Evolutionary conservation across 2,113 vertebrate species (phyloP).

Genomic region (Corythornis vintsioides): DNA sequence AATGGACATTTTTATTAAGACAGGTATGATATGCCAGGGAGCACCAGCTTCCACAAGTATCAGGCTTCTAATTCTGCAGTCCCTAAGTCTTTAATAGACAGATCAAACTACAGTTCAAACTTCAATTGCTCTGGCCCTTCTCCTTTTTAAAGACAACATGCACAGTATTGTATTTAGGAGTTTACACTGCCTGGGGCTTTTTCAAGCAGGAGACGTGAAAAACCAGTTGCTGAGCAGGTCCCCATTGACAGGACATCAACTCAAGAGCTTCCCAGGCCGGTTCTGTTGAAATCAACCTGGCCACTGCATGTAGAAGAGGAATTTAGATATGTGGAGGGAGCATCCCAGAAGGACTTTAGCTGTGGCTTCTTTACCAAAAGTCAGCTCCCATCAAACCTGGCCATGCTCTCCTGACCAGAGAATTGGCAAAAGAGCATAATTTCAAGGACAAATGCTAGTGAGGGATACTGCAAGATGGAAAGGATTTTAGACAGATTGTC

Average conservation of each 20-base stretch:
- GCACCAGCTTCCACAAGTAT: not conserved
- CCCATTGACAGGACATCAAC: not conserved
- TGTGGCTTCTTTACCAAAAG: not conserved
- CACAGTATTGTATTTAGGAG: not conserved
- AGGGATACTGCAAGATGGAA: not conserved
- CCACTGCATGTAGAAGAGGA: not conserved
- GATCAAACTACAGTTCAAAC: not conserved
- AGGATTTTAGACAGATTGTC: not conserved
- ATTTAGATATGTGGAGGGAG: not conserved
- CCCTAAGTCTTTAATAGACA: not conserved
- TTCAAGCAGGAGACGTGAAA: not conserved
- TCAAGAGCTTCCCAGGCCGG: not conserved
- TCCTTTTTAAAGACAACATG: not conserved
- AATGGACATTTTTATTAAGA: not conserved
- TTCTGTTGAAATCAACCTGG: not conserved
- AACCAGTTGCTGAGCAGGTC: not conserved
- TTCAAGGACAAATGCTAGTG: not conserved
- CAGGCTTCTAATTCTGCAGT: not conserved
- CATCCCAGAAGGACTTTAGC: not conserved
- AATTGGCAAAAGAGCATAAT: not conserved
- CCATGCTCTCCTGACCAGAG: not conserved
- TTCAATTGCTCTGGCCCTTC: not conserved
- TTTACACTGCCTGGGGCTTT: not conserved
- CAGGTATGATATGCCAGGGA: not conserved
- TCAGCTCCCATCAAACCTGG: not conserved